These are phyloP conservation scores for Drosophila demipolita DNA, from an alignment of 2,888 invertebrate species.

Conservation along the genomic window DNA sequence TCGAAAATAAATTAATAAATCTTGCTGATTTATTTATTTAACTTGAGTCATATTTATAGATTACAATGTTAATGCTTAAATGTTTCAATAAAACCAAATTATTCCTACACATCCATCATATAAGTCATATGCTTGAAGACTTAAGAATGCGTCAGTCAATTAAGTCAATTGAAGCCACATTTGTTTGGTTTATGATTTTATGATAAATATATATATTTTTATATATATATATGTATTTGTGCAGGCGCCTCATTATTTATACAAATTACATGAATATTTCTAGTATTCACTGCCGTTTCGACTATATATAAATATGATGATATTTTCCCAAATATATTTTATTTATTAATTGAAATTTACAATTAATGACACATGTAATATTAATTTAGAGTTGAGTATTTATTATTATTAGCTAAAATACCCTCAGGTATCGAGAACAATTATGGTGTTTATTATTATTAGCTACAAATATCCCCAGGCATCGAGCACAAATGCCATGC, in stretches of 20 bases:
- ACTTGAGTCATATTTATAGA: background rate
- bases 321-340: background rate
- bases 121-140: background rate
- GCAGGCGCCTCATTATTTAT: background rate
- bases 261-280: background rate
- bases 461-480: background rate
- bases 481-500: background rate
- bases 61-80: background rate
- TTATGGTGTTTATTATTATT: background rate
- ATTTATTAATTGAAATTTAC: background rate
- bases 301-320: background rate
- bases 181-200: background rate
- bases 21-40: background rate
- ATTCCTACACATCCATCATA: background rate
- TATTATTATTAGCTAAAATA: background rate
- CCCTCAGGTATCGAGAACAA: background rate
- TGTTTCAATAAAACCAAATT: background rate
- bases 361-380: background rate
- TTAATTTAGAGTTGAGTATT: background rate
- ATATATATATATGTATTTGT: background rate
- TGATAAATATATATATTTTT: background rate
- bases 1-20: background rate
- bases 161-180: conserved; percentile 2
- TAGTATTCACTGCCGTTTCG: background rate
- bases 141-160: background rate